Evolutionary conservation across 2,113 vertebrate species (phyloP).

Genomic region (Mesoclemmys tuberculata): DNA sequence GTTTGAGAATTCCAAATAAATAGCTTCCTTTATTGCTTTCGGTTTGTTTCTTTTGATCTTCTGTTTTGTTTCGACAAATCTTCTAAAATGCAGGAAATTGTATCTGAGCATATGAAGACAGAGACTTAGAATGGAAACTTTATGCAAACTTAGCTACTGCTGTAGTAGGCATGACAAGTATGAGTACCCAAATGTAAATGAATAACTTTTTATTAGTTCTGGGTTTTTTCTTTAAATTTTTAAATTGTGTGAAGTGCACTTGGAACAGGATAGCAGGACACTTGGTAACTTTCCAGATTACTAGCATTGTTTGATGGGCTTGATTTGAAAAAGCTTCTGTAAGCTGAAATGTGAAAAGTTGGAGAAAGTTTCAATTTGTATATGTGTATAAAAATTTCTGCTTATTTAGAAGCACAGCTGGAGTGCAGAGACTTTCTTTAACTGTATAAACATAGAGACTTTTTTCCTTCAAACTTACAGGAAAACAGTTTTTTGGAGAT

Average conservation of each 20-base stretch:
- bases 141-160: neutral
- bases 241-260: neutral
- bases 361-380: neutral
- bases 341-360: neutral
- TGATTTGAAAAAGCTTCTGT: neutral
- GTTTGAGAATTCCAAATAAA: neutral
- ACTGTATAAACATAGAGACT: conserved; percentile 29
- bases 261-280: neutral
- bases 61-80: neutral
- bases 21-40: neutral
- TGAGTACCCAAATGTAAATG: neutral
- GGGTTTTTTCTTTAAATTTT: neutral
- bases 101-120: neutral
- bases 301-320: neutral
- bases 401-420: conserved; percentile 26
- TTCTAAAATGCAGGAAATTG: neutral
- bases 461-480: conserved; percentile 23
- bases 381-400: neutral
- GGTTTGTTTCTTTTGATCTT: neutral
- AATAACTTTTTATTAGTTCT: neutral
- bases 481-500: conserved; percentile 66
- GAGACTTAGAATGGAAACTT: neutral
- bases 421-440: conserved; percentile 28
- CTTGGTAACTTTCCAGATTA: neutral
- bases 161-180: neutral